These are phyloP conservation scores for Aspidiotus rigidus DNA, from an alignment of 2,888 invertebrate species.

Conservation along the genomic window DNA sequence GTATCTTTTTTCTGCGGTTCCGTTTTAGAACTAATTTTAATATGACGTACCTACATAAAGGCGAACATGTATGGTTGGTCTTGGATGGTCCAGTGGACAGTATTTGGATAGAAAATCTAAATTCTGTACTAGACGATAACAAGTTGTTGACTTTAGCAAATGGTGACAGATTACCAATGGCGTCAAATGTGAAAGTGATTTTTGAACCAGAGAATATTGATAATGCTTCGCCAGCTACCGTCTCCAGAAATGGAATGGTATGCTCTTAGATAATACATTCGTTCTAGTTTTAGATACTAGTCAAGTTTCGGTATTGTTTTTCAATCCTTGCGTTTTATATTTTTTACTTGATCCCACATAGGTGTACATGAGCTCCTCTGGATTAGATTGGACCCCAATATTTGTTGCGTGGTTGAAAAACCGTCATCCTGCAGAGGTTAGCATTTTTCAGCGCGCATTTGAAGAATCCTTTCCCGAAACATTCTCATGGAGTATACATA, in stretches of 20 bases:
- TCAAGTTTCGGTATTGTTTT: too few species aligned
- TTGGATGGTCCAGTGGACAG: conserved; percentile 94
- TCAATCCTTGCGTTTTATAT: not conserved
- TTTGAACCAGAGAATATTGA: conserved; percentile 97
- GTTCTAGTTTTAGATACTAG: not conserved
- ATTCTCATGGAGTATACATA: conserved; percentile 77
- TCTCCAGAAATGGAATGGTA: conserved; percentile 81
- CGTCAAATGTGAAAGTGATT: conserved; percentile 86
- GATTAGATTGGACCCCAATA: conserved; percentile 85
- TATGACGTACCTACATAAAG: conserved; percentile 41
- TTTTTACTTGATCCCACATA: conserved; percentile 30
- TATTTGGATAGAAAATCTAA: conserved; percentile 96
- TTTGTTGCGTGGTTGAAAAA: conserved; percentile 72
- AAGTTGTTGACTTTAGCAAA: conserved; percentile 90
- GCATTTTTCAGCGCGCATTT: conserved; percentile 63
- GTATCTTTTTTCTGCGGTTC: too few species aligned
- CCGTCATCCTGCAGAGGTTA: conserved; percentile 49
- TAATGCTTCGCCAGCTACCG: conserved; percentile 94
- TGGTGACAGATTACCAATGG: conserved; percentile 89
- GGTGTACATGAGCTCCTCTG: conserved; percentile 95
- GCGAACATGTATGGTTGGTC: conserved; percentile 86
- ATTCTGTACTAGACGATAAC: conserved; percentile 93
- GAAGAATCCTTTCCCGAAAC: conserved; percentile 63
- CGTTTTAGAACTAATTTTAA: too few species aligned
- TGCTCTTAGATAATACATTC: conserved; percentile 41